Conservation (phyloP, 2,797 vertebrate species). For the Sebastes variabilis region DNA sequence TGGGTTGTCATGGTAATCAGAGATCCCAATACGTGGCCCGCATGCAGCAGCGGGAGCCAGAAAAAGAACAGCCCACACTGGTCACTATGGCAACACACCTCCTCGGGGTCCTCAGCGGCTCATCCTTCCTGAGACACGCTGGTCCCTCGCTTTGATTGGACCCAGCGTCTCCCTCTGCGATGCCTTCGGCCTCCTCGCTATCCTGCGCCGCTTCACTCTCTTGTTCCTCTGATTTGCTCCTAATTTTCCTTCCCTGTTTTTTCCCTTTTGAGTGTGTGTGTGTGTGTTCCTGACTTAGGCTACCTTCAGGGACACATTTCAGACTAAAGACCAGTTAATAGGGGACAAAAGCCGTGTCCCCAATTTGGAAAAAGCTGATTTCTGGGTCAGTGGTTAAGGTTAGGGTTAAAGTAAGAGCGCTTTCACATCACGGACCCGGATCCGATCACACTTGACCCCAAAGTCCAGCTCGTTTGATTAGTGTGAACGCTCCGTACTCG, state of each 20-base stretch:
- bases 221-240: background rate
- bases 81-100: constrained; percentile 78
- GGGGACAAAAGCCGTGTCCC: background rate
- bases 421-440: too few relatives aligned
- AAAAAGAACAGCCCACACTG: constrained; percentile 82
- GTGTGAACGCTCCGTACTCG: too few relatives aligned
- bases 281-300: background rate
- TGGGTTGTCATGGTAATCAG: constrained; percentile 68
- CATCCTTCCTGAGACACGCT: constrained; percentile 43
- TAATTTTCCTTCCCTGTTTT: background rate
- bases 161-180: background rate
- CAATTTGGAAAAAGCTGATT: background rate
- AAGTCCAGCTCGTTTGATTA: too few relatives aligned
- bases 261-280: background rate
- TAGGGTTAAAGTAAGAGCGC: background rate
- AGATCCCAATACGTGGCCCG: constrained; percentile 64
- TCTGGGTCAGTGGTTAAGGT: background rate
- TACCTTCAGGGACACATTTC: background rate
- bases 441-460: too few relatives aligned
- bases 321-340: background rate
- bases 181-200: background rate
- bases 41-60: constrained; percentile 68
- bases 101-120: constrained; percentile 58
- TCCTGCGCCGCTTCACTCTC: background rate
- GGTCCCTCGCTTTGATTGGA: constrained; percentile 35